Base-by-base conservation (phyloP, 2,888 invertebrate genomes). In the Zelleria hepariella region DNA sequence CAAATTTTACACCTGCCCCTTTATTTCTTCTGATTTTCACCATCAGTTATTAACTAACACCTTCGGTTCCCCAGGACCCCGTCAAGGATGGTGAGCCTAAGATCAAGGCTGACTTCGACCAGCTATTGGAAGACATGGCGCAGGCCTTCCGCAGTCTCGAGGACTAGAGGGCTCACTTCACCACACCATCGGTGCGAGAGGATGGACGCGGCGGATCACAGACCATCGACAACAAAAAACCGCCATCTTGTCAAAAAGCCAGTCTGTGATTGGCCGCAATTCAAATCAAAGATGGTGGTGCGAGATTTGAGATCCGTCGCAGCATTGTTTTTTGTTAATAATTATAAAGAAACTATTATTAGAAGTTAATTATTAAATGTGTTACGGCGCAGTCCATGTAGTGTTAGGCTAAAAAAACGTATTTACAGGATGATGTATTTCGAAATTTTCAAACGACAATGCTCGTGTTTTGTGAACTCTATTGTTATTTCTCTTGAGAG, bases 101-200 rank as follows among this genome's bases (percentile, higher is more conserved):
- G 90, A 98, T 99, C 85, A 96, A 96, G 86, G 94, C 95, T 55
- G 98, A 99, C 77, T 98, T 96, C 84, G 99, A 99, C 81, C 98
- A 98, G 76, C 90, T 99, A 60, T 91, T 97, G 72, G 99, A 99
- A 86, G 97, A 98, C 80, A 97, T 99, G 91, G 96, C 97, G 72
- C 95, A 96, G 78, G 96, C 97, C 71, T 99, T 99, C 92, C 95
- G 99, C 85, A 98, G 98, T 91, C 91, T 99, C 77, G 99, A 99
- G 91, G 99, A 99, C 87, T 98, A 96, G 15, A 7, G 20, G 18
- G 42, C 6, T 3, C 5, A 55, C 52, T n/a, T 32, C 2, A 53
- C 53, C 42, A 42, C 42, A 42, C 42, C 42, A 15, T 4, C 1
- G 8, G 8, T n/a, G 21, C 51, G 2, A 10, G 15, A 53, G 10